These are phyloP conservation scores for Himalopsyche anomala DNA, from an alignment of 2,888 invertebrate genomes.

Conservation along the genomic window DNA sequence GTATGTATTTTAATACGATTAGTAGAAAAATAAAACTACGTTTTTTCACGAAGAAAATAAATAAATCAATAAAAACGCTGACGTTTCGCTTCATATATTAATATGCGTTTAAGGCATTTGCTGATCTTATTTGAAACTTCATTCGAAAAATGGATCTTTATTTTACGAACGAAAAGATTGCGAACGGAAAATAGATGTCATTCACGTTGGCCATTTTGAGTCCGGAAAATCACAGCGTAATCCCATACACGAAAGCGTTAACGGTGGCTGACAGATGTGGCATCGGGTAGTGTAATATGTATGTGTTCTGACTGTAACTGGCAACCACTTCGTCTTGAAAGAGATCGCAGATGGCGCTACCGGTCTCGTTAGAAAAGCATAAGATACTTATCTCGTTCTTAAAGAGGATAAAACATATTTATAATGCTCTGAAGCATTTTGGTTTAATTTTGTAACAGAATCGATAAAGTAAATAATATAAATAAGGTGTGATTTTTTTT, in stretches of 20 bases:
- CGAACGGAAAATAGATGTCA: conserved; percentile 9
- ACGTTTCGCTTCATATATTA: background rate
- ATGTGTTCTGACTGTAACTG: background rate
- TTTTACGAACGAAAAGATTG: background rate
- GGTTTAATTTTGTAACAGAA: too few species aligned
- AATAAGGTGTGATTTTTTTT: too few species aligned
- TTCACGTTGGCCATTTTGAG: background rate
- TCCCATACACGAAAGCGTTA: conserved; percentile 21
- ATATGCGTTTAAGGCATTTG: background rate
- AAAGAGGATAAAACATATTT: background rate
- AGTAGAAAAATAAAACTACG: too few species aligned
- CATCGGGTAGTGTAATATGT: background rate
- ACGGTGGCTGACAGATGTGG: conserved; percentile 19
- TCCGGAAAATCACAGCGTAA: conserved; percentile 34
- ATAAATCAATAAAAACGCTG: too few species aligned
- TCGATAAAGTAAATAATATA: too few species aligned
- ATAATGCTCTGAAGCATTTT: too few species aligned
- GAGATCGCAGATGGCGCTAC: conserved; percentile 23
- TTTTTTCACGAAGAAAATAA: too few species aligned
- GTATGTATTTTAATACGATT: too few species aligned
- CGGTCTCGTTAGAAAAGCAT: conserved; percentile 2
- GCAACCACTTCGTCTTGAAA: conserved; percentile 10
- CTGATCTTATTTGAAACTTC: background rate
- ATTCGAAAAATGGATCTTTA: background rate
- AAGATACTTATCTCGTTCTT: background rate